Percentiles rank a stretch among this genome's conserved stretches.
These are phyloP conservation scores for Malaclemys terrapin DNA, from an alignment of 2,113 vertebrate genomes.

Conservation along the genomic window DNA sequence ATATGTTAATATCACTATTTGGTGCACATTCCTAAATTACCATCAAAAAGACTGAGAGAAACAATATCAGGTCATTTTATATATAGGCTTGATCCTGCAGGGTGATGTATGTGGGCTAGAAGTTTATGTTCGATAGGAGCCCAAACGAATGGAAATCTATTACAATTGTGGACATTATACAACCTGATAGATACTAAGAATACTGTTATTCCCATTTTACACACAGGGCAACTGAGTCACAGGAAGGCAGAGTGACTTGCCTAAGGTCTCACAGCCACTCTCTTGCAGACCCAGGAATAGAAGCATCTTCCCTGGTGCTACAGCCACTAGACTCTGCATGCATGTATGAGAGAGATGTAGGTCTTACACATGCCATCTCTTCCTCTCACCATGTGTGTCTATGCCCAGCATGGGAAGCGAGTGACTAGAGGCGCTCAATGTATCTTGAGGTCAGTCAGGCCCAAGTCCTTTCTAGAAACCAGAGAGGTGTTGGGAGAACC, in stretches of 20 bases:
- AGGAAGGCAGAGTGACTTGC: not conserved
- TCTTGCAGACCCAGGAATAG: not conserved
- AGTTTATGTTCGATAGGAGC: not conserved
- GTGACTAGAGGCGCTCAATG: not conserved
- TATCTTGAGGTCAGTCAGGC: not conserved
- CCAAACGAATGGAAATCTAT: not conserved
- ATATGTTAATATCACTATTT: not conserved
- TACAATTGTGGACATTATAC: not conserved
- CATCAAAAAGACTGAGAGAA: not conserved
- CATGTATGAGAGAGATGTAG: not conserved
- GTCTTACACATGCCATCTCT: not conserved
- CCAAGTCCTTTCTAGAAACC: not conserved
- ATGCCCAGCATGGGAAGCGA: not conserved
- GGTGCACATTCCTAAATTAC: not conserved
- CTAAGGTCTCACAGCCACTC: not conserved
- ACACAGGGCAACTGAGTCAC: not conserved
- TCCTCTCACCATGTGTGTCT: not conserved
- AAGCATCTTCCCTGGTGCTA: not conserved
- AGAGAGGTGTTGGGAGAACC: not conserved
- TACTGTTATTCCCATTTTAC: not conserved
- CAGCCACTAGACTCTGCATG: not conserved
- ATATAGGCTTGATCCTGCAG: not conserved
- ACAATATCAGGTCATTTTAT: too few relatives aligned
- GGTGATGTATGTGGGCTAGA: not conserved
- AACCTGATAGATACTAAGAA: not conserved